phyloP scores from a whole-genome alignment of 2,797 vertebrate genomes.

The Myotis pilosus region DNA sequence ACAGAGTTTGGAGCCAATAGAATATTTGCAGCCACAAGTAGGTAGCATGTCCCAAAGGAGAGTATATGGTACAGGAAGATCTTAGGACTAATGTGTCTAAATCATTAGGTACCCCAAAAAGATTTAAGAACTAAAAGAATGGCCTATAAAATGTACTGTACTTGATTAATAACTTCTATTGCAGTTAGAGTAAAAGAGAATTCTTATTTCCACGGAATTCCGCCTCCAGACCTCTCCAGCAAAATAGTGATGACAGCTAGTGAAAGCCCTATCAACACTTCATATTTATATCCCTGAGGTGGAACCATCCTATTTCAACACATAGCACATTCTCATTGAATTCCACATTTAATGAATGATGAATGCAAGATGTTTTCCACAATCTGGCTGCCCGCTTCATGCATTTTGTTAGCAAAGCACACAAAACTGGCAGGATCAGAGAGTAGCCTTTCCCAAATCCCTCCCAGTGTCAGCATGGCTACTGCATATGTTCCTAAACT shows the following conservation, averaged over 20 bases:
- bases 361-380: slow-evolving; percentile 38
- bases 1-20: not conserved
- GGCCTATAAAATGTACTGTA: not conserved
- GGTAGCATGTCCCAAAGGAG: not conserved
- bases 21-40: not conserved
- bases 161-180: slow-evolving; percentile 17
- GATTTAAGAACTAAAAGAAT: not conserved
- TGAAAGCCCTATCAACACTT: not conserved
- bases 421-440: not conserved
- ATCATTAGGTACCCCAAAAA: not conserved
- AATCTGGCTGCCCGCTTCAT: not conserved
- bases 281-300: not conserved
- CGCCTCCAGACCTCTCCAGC: not conserved
- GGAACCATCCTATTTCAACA: not conserved
- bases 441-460: not conserved
- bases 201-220: not conserved
- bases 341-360: not conserved
- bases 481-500: not conserved
- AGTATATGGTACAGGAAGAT: not conserved
- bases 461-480: not conserved
- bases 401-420: slow-evolving; percentile 9
- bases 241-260: not conserved
- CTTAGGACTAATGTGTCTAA: not conserved
- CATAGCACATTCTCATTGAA: not conserved
- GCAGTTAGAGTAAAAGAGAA: not conserved